Percentiles rank a stretch among this genome's conserved stretches.
phyloP scores from a whole-genome alignment of 2,113 vertebrate species.

The Eulacestoma nigropectus region DNA sequence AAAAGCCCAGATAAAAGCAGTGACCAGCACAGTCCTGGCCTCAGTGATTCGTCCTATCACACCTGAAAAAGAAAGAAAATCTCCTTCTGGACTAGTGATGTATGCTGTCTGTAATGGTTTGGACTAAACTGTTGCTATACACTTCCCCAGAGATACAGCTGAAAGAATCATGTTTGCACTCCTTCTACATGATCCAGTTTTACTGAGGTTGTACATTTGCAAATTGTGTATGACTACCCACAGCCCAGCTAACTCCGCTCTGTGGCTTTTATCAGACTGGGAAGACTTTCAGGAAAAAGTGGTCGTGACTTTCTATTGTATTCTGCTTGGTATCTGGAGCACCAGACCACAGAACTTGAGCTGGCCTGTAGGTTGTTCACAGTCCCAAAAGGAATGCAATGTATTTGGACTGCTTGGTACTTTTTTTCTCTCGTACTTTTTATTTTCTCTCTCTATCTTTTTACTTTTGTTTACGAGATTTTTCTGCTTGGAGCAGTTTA shows the following conservation, averaged over 20 bases:
- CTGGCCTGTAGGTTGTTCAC: not conserved
- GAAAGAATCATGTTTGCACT: not conserved
- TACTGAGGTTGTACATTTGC: not conserved
- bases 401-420: not conserved
- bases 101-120: not conserved
- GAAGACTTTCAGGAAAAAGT: not conserved
- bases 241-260: not conserved
- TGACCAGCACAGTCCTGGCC: not conserved
- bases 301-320: fast-evolving
- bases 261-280: not conserved
- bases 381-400: not conserved
- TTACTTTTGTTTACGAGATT: not conserved
- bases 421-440: not conserved
- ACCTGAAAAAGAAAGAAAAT: not conserved
- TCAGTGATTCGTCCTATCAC: not conserved
- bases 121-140: not conserved
- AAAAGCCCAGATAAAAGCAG: not conserved
- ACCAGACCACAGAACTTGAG: not conserved
- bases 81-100: not conserved
- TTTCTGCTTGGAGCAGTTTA: not conserved
- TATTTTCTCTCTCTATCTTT: not conserved
- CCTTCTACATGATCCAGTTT: not conserved
- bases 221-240: not conserved
- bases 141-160: fast-evolving
- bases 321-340: not conserved